phyloP scores from a whole-genome alignment of 1,140 invertebrate genomes.

The Drosophila bifasciata region DNA sequence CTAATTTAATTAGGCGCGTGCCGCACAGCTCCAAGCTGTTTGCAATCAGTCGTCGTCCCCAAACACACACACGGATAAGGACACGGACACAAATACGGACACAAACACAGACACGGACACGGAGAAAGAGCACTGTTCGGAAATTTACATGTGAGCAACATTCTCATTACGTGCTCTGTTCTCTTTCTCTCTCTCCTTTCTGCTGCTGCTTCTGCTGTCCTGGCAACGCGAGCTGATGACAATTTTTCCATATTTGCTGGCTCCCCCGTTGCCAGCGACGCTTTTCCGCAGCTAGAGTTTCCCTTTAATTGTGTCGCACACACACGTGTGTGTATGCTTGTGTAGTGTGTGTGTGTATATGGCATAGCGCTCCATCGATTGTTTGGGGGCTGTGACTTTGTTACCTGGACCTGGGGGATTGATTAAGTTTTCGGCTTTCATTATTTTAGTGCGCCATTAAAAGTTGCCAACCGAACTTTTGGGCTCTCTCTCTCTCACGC shows the following conservation, averaged over 20 bases:
- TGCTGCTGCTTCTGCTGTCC: neutral
- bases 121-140: neutral
- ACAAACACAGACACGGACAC: no score
- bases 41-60: conserved; percentile 53
- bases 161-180: conserved; percentile 61
- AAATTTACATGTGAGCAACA: conserved; percentile 62
- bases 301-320: conserved; percentile 33
- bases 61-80: conserved; percentile 23
- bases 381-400: neutral
- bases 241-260: conserved; percentile 42
- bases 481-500: no score
- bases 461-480: conserved; percentile 21
- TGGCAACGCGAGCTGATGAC: conserved; percentile 29
- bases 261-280: conserved; percentile 5
- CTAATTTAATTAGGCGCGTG: conserved; percentile 77
- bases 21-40: conserved; percentile 39
- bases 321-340: neutral
- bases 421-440: conserved; percentile 39
- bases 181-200: neutral
- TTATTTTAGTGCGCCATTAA: conserved; percentile 48
- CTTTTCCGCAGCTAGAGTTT: conserved; percentile 13
- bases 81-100: no score
- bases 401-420: conserved; percentile 27
- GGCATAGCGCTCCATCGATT: conserved; percentile 18
- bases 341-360: neutral